A percentile compares a stretch with the other conserved stretches of the same genome.
Evolutionary conservation across 2,797 vertebrate species (phyloP).

Genomic region (Oryzias dopingdopingensis): DNA sequence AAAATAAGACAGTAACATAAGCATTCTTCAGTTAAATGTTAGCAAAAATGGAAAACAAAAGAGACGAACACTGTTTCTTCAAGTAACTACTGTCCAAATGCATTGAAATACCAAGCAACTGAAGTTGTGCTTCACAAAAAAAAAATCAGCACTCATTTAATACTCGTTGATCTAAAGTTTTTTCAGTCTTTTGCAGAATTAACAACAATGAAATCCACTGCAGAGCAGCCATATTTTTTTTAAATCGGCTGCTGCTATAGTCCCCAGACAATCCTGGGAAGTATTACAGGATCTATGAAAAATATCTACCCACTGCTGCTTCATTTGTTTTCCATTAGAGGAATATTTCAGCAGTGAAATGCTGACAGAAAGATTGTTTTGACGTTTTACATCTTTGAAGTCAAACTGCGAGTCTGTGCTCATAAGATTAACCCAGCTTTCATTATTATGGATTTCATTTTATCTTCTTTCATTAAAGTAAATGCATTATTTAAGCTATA

Average conservation of each 20-base stretch:
- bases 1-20: neutral
- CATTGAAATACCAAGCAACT: no score
- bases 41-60: conserved; percentile 29
- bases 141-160: no score
- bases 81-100: neutral
- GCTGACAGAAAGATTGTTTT: conserved; percentile 28
- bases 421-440: conserved; percentile 49
- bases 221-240: conserved; percentile 36
- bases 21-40: neutral
- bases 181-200: conserved; percentile 12
- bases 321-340: conserved; percentile 47
- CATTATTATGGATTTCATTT: conserved; percentile 42
- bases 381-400: conserved; percentile 44
- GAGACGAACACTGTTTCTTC: conserved; percentile 14
- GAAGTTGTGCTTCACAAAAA: no score
- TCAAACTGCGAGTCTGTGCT: conserved; percentile 24
- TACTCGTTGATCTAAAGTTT: no score
- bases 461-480: conserved; percentile 41
- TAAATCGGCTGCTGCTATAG: conserved; percentile 25
- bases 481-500: conserved; percentile 46
- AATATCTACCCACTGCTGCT: conserved; percentile 11
- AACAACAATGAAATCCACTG: conserved; percentile 13
- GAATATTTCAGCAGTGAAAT: conserved; percentile 28
- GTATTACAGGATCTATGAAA: conserved; percentile 14
- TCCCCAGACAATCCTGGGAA: conserved; percentile 29